Percentiles rank a stretch among this genome's conserved stretches.
Evolutionary conservation across 2,797 vertebrate genomes (phyloP).

Genomic region (Danio choprae): DNA sequence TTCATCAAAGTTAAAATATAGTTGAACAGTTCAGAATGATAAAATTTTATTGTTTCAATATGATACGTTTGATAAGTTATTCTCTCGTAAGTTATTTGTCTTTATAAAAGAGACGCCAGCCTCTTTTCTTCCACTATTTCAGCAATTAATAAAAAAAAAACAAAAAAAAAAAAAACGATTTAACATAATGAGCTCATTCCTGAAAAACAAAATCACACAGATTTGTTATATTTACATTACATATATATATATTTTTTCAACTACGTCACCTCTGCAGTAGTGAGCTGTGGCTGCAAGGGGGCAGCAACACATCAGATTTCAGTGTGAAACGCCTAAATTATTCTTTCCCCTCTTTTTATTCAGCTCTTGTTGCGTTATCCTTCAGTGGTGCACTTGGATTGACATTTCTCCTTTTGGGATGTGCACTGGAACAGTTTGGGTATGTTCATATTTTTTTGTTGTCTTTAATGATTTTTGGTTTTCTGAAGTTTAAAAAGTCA

Average conservation of each 20-base stretch:
- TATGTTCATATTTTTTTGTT: constrained; percentile 66
- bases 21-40: not conserved
- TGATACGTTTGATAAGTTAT: too few species aligned
- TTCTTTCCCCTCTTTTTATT: constrained; percentile 44
- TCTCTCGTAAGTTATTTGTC: too few species aligned
- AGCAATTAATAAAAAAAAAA: not conserved
- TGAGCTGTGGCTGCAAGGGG: not conserved
- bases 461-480: not conserved
- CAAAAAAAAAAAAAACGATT: not conserved
- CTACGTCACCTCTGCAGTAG: not conserved
- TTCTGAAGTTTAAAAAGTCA: constrained; percentile 6
- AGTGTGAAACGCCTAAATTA: not conserved
- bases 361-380: constrained; percentile 92
- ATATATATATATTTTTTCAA: not conserved
- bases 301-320: not conserved
- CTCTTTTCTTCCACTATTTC: not conserved
- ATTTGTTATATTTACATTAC: not conserved
- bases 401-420: constrained; percentile 93
- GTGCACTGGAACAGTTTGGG: constrained; percentile 90
- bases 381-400: constrained; percentile 94
- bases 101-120: too few species aligned
- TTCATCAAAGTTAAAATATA: too few species aligned
- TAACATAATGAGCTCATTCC: not conserved
- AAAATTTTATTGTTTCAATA: too few species aligned
- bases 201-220: too few species aligned